Evolutionary conservation across 2,113 vertebrate species (phyloP).

Genomic region (Antennarius striatus): DNA sequence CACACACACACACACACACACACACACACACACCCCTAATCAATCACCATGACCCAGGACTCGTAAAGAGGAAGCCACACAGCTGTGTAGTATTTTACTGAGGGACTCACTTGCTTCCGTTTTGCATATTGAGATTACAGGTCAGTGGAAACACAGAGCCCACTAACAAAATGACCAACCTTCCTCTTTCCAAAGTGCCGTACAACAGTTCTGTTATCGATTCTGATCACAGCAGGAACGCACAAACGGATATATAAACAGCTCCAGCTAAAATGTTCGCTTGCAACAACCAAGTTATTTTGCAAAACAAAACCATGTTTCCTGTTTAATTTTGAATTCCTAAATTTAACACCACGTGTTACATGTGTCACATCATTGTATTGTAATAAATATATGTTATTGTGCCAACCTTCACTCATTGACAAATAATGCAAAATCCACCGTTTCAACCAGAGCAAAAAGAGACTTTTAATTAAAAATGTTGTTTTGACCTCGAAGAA

Average conservation of each 20-base stretch:
- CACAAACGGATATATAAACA: no score
- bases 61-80: conserved; percentile 81
- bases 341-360: neutral
- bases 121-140: conserved; percentile 81
- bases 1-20: conserved; percentile 15
- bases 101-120: conserved; percentile 21
- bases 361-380: no score
- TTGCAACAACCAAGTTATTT: no score
- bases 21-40: conserved; percentile 26
- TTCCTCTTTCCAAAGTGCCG: conserved; percentile 56
- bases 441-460: no score
- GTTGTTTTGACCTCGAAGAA: no score
- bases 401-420: no score
- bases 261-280: no score
- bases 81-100: conserved; percentile 70
- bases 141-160: conserved; percentile 29
- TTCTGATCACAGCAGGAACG: conserved; percentile 9
- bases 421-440: no score
- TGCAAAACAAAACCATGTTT: no score
- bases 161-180: conserved; percentile 36
- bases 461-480: no score
- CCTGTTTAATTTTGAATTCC: neutral
- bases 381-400: no score
- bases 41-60: conserved; percentile 10
- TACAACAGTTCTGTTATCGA: neutral